Evolutionary conservation across 2,113 vertebrate species (phyloP), one percentile per base, ranked within the genome.

Genomic region (Dasyornis broadbenti): DNA sequence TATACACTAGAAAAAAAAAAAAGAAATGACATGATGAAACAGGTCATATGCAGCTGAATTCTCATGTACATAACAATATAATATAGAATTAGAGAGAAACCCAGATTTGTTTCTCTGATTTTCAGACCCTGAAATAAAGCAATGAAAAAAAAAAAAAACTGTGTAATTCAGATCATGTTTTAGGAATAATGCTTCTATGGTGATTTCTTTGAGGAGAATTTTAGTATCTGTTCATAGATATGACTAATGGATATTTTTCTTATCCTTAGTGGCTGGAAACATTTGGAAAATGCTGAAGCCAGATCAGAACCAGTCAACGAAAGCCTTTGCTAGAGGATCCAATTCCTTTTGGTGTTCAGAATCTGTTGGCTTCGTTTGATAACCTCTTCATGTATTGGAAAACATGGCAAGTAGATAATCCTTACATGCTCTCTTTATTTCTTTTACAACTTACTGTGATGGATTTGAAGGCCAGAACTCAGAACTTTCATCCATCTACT

Each of bases 191-290:
- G 13, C 1, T 79, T 71, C 37, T 50, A 6, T 10, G 3, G 15
- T 35, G 18, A 39, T 61, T 63, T 85, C 12, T 83, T 71, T 77
- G 13, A 78, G 10, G 28, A 50, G 53, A 63, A 53, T 75, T 73
- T 45, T 70, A n/a, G 8, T 61, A 26, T 54, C 21, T 14, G 7
- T 33, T 84, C 27, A 35, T 18, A 84, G 21, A 47, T 47, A 42
- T 5, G 6, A 69, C 9, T 59, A 35, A 54, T 2, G 1, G 2
- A 13, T 49, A n/a, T 0, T 37, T 13, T 70, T 59, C 53, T 21
- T 66, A 50, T 5, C 7, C 11, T n/a, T 56, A 33, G 12, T 28
- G 13, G 35, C 47, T 47, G 42, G 11, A 73, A 92, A 78, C 6
- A 4, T 10, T 22, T 73, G 31, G 40, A 70, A 78, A 63, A 63